Base-by-base conservation (phyloP, 2,113 vertebrate species). In the Gasterosteus nipponicus region DNA sequence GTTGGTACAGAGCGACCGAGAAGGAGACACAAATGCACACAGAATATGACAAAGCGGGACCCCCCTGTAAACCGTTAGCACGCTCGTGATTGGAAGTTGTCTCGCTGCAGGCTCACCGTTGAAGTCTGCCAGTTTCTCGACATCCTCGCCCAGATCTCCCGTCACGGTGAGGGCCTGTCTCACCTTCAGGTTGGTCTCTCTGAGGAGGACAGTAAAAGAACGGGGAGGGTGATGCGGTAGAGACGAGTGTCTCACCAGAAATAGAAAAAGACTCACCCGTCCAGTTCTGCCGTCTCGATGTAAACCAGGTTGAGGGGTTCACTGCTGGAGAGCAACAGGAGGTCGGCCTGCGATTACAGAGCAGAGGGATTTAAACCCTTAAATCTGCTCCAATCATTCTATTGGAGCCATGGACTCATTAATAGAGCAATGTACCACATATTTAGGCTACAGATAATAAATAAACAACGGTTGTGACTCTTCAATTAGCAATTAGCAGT, bases 121-220 rank as follows among this genome's bases (percentile, higher is more conserved):
- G 78, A 99, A 99, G 56, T 93, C 91, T 4, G 95, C 95, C 72
- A 99, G 94, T 44, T 93, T 92, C 44, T 95, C 91, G 11, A 96
- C 88, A 33, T 95, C 90, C 38, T 95, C 95, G n/a, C 95, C 96
- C 82, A 99, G 92, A 26, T 96, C 95, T 49, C 95, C 95, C 3
- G 98, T 98, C 26, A 96, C 89, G 0, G 96, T 92, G 80, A 98
- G 77, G 10, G 96, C 94, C 91, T 99, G 97, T 65, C 95, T 96
- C 92, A 99, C 98, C 87, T 99, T 99, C 82, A 99, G 90, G 86
- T 99, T 99, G 1, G 97, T 99, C 92, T 99, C 98, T 46, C 98
- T 99, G 78, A 9, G 81, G 85, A 85, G 11, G 44, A 63, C 54
- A 60, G n/a, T 10, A 51, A 10, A 18, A 47, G 47, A 49, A 46